A percentile compares a stretch with the other conserved stretches of the same genome.
Conservation (phyloP, 2,797 vertebrate genomes). For the Sebastes taczanowskii region DNA sequence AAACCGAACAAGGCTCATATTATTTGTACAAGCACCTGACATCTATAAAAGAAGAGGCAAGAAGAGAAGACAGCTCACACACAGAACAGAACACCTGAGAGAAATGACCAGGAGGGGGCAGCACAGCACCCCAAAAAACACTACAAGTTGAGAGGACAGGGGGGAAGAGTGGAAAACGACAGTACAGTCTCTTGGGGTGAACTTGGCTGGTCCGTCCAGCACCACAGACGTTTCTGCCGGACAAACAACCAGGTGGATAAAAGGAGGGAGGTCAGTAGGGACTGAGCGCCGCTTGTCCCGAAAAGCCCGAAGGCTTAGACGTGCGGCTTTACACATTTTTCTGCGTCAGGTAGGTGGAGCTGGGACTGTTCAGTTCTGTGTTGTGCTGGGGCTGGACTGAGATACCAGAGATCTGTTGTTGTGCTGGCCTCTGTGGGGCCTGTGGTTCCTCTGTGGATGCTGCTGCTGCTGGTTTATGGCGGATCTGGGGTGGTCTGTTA, state of each 20-base stretch:
- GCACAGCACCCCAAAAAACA: slow-evolving; percentile 60
- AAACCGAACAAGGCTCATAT: slow-evolving; percentile 30
- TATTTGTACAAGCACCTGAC: slow-evolving; percentile 72
- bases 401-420: slow-evolving; percentile 55
- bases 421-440: slow-evolving; percentile 51
- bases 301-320: slow-evolving; percentile 7
- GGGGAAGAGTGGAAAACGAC: neutral
- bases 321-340: slow-evolving; percentile 45
- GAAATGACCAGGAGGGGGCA: slow-evolving; percentile 77
- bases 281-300: slow-evolving; percentile 22
- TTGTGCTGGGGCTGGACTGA: slow-evolving; percentile 57
- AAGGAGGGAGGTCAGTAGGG: neutral
- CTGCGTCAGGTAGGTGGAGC: slow-evolving; percentile 37
- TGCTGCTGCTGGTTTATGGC: slow-evolving; percentile 56
- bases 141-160: slow-evolving; percentile 18
- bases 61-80: slow-evolving; percentile 43
- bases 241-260: slow-evolving; percentile 2
- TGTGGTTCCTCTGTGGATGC: slow-evolving; percentile 54
- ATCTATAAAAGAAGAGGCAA: slow-evolving; percentile 60
- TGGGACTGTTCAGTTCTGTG: slow-evolving; percentile 44
- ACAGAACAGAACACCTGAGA: slow-evolving; percentile 73
- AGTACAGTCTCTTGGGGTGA: slow-evolving; percentile 27
- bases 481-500: slow-evolving; percentile 72
- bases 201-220: slow-evolving; percentile 36
- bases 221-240: slow-evolving; percentile 29